These are phyloP conservation scores for Meandrina meandrites DNA, from an alignment of 92 coral and sea anemone species.

Conservation along the genomic window DNA sequence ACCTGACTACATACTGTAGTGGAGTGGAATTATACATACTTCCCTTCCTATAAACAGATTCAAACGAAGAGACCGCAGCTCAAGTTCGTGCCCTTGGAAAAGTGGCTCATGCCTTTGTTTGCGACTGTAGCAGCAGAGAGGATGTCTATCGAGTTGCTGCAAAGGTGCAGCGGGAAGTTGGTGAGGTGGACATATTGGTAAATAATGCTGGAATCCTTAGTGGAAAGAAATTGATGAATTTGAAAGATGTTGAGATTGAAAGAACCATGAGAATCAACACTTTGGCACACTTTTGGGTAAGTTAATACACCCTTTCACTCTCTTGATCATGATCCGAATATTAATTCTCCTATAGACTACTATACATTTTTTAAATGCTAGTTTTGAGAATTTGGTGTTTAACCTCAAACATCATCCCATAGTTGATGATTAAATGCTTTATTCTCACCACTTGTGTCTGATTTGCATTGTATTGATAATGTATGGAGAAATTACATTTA, in stretches of 20 bases:
- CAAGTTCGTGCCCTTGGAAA: constrained; percentile 55
- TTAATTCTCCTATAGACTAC: too few species aligned
- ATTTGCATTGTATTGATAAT: too few species aligned
- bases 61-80: constrained; percentile 76
- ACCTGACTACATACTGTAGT: too few species aligned
- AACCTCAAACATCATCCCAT: too few species aligned
- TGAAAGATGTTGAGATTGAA: constrained; percentile 70
- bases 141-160: constrained; percentile 70
- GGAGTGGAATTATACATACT: too few species aligned
- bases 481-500: too few species aligned
- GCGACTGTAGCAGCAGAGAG: constrained; percentile 76
- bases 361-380: too few species aligned
- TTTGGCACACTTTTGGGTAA: constrained; percentile 92
- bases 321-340: too few species aligned
- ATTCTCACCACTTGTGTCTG: too few species aligned
- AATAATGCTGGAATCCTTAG: constrained; percentile 86
- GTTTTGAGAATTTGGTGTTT: too few species aligned
- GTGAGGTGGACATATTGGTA: constrained; percentile 77
- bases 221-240: constrained; percentile 68
- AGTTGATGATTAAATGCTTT: too few species aligned
- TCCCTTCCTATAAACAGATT: constrained; percentile 15
- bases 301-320: too few species aligned
- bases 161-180: constrained; percentile 73
- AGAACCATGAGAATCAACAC: constrained; percentile 80
- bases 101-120: constrained; percentile 67